These are phyloP conservation scores for Bos taurus DNA, from an alignment of 2,113 vertebrate species.

Conservation along the genomic window ARS-UCD2.0 NC_037331.1:24454001-24454500, in stretches of 20 bases:
- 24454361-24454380: constrained; percentile 69
- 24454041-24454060: constrained; percentile 79
- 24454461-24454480: constrained; percentile 56
- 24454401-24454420: constrained; percentile 30
- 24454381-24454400: constrained; percentile 13
- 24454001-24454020: not conserved
- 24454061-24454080: constrained; percentile 71
- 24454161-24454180: constrained; percentile 85
- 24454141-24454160: constrained; percentile 35
- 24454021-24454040: constrained; percentile 68
- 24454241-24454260: constrained; percentile 59
- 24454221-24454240: constrained; percentile 73
- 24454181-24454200: constrained; percentile 72
- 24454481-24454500: constrained; percentile 63
- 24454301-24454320: constrained; percentile 61
- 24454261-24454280: constrained; percentile 53
- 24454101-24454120: constrained; percentile 58
- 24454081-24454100: constrained; percentile 53
- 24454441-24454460: constrained; percentile 47
- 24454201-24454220: constrained; percentile 49
- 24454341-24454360: constrained; percentile 71
- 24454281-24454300: constrained; percentile 65
- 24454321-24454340: constrained; percentile 71
- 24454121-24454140: not conserved
- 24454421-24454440: constrained; percentile 44